A percentile compares a stretch with the other conserved stretches of the same genome.
Evolutionary conservation across 2,113 vertebrate genomes (phyloP).

Genomic region (Polypterus bichir): DNA sequence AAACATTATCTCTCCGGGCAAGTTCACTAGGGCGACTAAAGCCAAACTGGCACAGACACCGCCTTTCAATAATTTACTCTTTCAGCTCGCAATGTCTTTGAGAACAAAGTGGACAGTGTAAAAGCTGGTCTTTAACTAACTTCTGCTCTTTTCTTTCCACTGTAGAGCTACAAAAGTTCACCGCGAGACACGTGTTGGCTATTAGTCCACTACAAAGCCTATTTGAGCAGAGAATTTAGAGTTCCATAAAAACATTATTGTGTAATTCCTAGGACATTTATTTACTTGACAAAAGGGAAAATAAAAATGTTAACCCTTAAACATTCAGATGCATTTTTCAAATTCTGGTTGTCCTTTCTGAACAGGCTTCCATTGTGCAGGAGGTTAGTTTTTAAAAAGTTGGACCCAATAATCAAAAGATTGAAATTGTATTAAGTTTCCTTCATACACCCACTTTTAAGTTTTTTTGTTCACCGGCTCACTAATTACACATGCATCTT

Average conservation of each 20-base stretch:
- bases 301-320: slow-evolving; percentile 60
- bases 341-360: slow-evolving; percentile 44
- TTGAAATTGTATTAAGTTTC: slow-evolving; percentile 30
- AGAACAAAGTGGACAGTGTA: slow-evolving; percentile 69
- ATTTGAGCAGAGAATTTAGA: slow-evolving; percentile 75
- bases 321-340: slow-evolving; percentile 50
- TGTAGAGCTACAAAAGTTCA: slow-evolving; percentile 64
- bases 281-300: slow-evolving; percentile 59
- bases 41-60: slow-evolving; percentile 40
- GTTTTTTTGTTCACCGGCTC: neutral
- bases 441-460: slow-evolving; percentile 19
- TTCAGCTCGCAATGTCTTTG: slow-evolving; percentile 47
- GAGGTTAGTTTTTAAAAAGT: slow-evolving; percentile 31
- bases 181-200: slow-evolving; percentile 68
- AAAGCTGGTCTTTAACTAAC: slow-evolving; percentile 33
- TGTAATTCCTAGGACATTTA: slow-evolving; percentile 65
- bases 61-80: slow-evolving; percentile 56
- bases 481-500: neutral
- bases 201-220: slow-evolving; percentile 66
- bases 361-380: slow-evolving; percentile 27
- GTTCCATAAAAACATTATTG: slow-evolving; percentile 91
- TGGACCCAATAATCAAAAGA: slow-evolving; percentile 24
- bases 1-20: slow-evolving; percentile 70
- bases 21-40: slow-evolving; percentile 44
- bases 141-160: slow-evolving; percentile 43